Conservation (phyloP, 2,888 invertebrate species). For the Apotomis betuletana region DNA sequence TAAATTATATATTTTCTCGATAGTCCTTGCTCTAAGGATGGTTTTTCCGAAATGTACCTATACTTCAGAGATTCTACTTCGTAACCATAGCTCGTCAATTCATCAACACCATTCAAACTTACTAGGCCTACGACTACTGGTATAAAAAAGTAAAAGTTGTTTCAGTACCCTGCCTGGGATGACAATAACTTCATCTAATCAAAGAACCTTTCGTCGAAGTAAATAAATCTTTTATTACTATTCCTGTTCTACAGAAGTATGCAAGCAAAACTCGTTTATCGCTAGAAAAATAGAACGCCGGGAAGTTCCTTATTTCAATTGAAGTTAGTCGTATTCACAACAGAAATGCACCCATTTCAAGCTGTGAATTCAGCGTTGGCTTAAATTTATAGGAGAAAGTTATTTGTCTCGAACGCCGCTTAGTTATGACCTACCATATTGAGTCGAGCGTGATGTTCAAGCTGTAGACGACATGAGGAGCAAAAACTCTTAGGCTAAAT, state of each 20-base stretch:
- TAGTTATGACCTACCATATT: conserved; percentile 31
- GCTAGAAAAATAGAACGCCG: conserved; percentile 56
- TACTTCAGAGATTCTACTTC: too few relatives aligned
- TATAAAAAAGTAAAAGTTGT: too few relatives aligned
- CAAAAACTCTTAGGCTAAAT: conserved; percentile 11
- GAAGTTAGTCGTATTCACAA: conserved; percentile 60
- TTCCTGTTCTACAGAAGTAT: neutral
- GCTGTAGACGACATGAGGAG: conserved; percentile 13
- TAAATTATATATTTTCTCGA: too few relatives aligned
- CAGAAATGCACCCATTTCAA: conserved; percentile 50
- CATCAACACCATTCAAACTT: too few relatives aligned
- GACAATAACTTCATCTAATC: neutral
- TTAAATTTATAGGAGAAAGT: conserved; percentile 61
- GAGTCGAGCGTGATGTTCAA: conserved; percentile 14
- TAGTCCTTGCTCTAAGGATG: too few relatives aligned
- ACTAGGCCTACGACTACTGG: too few relatives aligned
- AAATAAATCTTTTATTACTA: conserved; percentile 16
- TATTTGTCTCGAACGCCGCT: conserved; percentile 54
- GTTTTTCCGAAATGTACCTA: too few relatives aligned
- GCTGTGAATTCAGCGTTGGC: conserved; percentile 54
- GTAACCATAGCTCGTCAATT: too few relatives aligned
- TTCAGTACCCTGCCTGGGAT: neutral
- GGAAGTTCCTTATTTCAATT: conserved; percentile 64
- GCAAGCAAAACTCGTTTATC: conserved; percentile 48
- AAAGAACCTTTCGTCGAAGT: neutral